Conservation (phyloP, 2,113 vertebrate genomes). For the Phoxinus phoxinus region DNA sequence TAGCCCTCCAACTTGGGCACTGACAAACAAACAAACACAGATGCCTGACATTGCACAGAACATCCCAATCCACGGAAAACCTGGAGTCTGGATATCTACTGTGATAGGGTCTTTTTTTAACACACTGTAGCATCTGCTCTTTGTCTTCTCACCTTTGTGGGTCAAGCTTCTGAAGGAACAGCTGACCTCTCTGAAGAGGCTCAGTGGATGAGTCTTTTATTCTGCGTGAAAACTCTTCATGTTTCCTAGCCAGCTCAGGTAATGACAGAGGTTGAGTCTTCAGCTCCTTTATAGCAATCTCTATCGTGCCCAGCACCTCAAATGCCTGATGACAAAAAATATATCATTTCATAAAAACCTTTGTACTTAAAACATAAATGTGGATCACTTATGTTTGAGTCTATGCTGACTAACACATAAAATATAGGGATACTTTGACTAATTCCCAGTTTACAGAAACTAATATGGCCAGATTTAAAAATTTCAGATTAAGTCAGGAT, state of each 20-base stretch:
- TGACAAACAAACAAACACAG: slow-evolving; percentile 53
- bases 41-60: slow-evolving; percentile 12
- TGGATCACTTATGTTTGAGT: no score
- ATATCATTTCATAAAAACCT: not conserved
- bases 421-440: not conserved
- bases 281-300: slow-evolving; percentile 75
- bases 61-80: not conserved
- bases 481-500: no score
- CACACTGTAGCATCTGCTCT: not conserved
- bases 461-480: no score
- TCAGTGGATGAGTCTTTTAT: slow-evolving; percentile 73
- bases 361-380: not conserved
- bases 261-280: slow-evolving; percentile 71
- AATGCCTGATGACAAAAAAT: slow-evolving; percentile 71
- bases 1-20: slow-evolving; percentile 71
- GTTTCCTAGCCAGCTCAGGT: slow-evolving; percentile 70
- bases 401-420: not conserved
- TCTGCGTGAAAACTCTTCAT: slow-evolving; percentile 74
- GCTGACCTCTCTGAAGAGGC: slow-evolving; percentile 78
- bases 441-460: not conserved
- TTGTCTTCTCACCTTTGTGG: slow-evolving; percentile 74
- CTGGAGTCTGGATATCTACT: not conserved
- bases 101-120: not conserved
- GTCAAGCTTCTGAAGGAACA: slow-evolving; percentile 76
- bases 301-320: slow-evolving; percentile 77